Conservation (phyloP, 2,888 invertebrate species). For the Pherbina coryleti region DNA sequence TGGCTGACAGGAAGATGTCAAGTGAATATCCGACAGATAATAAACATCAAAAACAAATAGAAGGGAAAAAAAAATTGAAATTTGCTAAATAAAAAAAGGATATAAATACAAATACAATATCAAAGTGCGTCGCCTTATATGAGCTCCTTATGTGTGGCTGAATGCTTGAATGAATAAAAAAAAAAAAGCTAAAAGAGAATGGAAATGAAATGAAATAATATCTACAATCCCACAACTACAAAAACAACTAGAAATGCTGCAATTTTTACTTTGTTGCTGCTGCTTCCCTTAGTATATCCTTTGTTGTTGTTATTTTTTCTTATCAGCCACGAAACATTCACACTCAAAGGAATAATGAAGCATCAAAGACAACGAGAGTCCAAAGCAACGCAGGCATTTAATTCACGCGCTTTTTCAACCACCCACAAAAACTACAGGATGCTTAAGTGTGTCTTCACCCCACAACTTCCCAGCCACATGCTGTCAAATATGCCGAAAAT, state of each 20-base stretch:
- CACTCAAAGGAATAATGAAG: neutral
- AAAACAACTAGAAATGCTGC: neutral
- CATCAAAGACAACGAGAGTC: neutral
- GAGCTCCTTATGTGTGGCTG: neutral
- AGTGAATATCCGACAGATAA: slow-evolving; percentile 23
- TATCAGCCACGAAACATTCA: slow-evolving; percentile 62
- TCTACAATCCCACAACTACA: neutral
- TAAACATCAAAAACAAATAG: slow-evolving; percentile 30
- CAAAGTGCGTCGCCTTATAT: neutral
- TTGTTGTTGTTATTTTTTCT: slow-evolving; percentile 51
- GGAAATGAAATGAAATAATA: neutral
- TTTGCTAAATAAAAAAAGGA: neutral
- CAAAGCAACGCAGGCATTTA: neutral
- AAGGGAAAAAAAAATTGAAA: slow-evolving; percentile 9
- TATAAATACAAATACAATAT: neutral
- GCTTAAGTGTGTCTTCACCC: neutral
- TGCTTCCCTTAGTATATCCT: no score
- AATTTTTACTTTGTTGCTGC: neutral
- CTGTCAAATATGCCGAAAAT: slow-evolving; percentile 39
- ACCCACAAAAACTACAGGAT: neutral
- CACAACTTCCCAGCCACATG: neutral
- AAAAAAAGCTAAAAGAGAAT: neutral
- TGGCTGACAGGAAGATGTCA: slow-evolving; percentile 23
- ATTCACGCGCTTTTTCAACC: slow-evolving; percentile 17
- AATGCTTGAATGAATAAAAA: neutral